These are phyloP conservation scores for Pogonomyrmex barbatus DNA, from an alignment of 1,140 invertebrate genomes.

Conservation along the genomic window DNA sequence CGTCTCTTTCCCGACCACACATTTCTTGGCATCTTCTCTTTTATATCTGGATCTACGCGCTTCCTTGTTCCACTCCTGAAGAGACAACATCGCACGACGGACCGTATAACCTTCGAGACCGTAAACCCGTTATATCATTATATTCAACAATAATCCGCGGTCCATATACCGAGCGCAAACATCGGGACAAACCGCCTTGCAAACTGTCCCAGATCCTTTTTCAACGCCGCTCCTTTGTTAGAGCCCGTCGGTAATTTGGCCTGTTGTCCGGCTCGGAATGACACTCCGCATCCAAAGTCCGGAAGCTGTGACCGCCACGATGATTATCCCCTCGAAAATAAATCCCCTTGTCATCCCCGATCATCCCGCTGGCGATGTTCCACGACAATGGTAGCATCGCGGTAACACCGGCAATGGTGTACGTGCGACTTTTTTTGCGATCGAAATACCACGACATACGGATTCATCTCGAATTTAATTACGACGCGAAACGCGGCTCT, in stretches of 20 bases:
- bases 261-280: background rate
- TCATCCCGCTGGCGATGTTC: background rate
- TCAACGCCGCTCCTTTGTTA: background rate
- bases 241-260: constrained; percentile 39
- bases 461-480: constrained; percentile 20
- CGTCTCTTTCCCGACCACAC: background rate
- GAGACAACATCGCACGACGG: constrained; percentile 54
- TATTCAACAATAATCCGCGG: constrained; percentile 74
- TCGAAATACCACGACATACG: background rate
- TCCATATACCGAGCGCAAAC: constrained; percentile 53
- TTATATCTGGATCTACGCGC: constrained; percentile 30
- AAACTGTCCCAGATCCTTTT: constrained; percentile 60
- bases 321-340: background rate
- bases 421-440: background rate
- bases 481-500: background rate
- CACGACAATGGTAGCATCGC: background rate
- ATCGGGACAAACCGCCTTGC: constrained; percentile 53
- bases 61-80: background rate
- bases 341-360: background rate
- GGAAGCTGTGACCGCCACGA: constrained; percentile 15
- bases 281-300: constrained; percentile 22
- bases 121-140: constrained; percentile 81
- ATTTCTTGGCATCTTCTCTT: constrained; percentile 4
- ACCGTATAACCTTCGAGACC: constrained; percentile 73
- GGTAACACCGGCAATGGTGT: background rate